Percentiles rank a stretch among this genome's conserved stretches.
Conservation (phyloP, 2,797 vertebrate genomes). For the Anas flavirostris region DNA sequence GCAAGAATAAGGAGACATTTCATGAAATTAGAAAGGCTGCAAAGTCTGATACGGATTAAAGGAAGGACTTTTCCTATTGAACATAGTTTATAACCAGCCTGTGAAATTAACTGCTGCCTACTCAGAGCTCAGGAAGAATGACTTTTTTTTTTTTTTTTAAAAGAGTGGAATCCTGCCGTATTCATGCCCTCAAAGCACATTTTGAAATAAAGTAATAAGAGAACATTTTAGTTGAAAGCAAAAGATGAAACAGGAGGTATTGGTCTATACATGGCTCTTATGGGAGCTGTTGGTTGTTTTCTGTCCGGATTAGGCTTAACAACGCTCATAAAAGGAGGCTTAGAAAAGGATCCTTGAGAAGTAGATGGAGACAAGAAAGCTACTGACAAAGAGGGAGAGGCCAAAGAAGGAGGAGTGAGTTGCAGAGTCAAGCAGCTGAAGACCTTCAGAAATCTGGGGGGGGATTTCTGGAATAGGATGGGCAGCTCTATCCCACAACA, state of each 20-base stretch:
- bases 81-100: slow-evolving; percentile 60
- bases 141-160: neutral
- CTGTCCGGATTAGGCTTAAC: neutral
- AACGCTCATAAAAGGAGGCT: neutral
- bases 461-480: neutral
- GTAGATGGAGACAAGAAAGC: neutral
- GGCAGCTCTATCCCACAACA: neutral
- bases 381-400: neutral
- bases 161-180: neutral
- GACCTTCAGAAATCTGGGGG: neutral
- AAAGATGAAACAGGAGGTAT: neutral
- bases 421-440: neutral
- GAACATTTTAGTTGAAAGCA: neutral
- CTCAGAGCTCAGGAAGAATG: slow-evolving; percentile 3
- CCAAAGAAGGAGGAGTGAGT: neutral
- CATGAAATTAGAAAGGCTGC: slow-evolving; percentile 69
- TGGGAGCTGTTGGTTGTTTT: neutral
- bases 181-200: neutral
- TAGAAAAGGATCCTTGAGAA: neutral
- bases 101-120: slow-evolving; percentile 66
- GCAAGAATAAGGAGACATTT: slow-evolving; percentile 63
- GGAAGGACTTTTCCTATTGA: slow-evolving; percentile 52
- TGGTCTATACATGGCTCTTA: neutral
- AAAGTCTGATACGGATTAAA: slow-evolving; percentile 66
- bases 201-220: neutral